phyloP scores from a whole-genome alignment of 1,140 invertebrate species.

The Saxidomus purpurata region DNA sequence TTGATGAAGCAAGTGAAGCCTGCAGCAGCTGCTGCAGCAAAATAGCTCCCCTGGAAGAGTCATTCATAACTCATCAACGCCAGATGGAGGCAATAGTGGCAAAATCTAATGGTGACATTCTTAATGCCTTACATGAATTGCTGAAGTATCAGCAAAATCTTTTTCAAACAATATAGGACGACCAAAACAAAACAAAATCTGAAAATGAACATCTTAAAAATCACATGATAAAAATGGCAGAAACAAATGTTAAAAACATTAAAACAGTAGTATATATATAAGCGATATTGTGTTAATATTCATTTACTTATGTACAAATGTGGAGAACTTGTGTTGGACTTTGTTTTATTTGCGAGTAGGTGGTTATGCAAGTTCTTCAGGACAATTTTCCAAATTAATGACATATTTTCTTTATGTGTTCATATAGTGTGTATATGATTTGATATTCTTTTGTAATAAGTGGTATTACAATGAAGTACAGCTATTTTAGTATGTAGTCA shows the following conservation, averaged over 20 bases:
- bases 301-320: too few relatives aligned
- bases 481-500: too few relatives aligned
- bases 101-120: neutral
- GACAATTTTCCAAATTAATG: neutral
- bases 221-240: neutral
- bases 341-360: too few relatives aligned
- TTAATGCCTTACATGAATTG: neutral
- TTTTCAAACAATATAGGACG: neutral
- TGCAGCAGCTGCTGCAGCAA: conserved; percentile 16
- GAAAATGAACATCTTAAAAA: neutral
- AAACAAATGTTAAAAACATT: neutral
- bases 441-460: neutral
- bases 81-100: neutral
- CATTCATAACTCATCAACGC: neutral
- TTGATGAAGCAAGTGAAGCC: neutral
- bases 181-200: neutral
- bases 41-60: neutral
- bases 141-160: conserved; percentile 10
- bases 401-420: neutral
- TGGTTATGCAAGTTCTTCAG: neutral
- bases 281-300: too few relatives aligned
- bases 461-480: neutral
- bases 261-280: neutral
- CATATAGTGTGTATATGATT: too few relatives aligned
- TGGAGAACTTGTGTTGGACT: too few relatives aligned